These are phyloP conservation scores for Brevimyrus niger DNA, from an alignment of 2,113 vertebrate genomes.

Conservation along the genomic window DNA sequence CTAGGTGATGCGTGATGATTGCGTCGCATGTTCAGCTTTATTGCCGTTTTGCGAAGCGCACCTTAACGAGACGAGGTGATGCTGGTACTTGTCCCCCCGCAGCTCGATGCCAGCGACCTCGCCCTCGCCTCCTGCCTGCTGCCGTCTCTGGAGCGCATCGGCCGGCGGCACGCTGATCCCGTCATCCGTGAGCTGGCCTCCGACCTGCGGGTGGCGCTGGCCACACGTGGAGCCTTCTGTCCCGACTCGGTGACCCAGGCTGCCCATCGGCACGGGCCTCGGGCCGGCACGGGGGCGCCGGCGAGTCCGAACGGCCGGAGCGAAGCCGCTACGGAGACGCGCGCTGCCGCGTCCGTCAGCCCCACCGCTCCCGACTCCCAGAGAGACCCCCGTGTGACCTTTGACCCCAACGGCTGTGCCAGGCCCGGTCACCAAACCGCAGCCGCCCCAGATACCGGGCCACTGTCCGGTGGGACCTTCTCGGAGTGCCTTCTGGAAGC, in stretches of 20 bases:
- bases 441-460: background rate
- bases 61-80: background rate
- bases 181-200: constrained; percentile 76
- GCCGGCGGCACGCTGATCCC: constrained; percentile 63
- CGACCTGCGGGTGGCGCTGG: constrained; percentile 73
- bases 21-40: background rate
- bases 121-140: constrained; percentile 63
- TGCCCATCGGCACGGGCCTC: constrained; percentile 14
- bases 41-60: background rate
- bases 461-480: constrained; percentile 25
- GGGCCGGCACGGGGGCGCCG: background rate
- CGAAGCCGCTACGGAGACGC: background rate
- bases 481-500: constrained; percentile 66
- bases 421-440: background rate
- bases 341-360: background rate
- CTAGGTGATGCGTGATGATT: background rate
- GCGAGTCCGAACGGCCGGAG: background rate
- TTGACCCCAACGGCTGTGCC: background rate
- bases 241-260: constrained; percentile 37
- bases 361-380: background rate
- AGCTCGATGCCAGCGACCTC: constrained; percentile 72
- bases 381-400: too few species aligned
- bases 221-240: constrained; percentile 73
- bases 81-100: background rate
- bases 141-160: constrained; percentile 65